A percentile compares a stretch with the other conserved stretches of the same genome.
Conservation (phyloP, 2,113 vertebrate species). For the Ahaetulla prasina region DNA sequence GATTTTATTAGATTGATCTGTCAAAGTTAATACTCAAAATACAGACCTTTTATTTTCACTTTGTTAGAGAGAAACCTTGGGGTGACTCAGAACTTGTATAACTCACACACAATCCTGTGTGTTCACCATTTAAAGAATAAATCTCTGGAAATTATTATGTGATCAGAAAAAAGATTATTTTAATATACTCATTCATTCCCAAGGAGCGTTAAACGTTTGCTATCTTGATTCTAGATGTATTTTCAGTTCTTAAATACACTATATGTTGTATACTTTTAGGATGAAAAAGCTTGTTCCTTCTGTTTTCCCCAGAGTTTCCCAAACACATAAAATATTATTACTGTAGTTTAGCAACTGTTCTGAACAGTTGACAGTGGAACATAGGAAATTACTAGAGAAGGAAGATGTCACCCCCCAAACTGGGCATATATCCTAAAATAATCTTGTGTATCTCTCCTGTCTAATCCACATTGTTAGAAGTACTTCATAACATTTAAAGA, state of each 20-base stretch:
- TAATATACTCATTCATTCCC: background rate
- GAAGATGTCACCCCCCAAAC: background rate
- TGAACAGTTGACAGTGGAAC: background rate
- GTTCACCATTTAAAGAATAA: background rate
- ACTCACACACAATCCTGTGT: background rate
- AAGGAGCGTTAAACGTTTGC: background rate
- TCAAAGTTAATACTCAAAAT: background rate
- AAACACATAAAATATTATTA: background rate
- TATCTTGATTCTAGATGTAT: background rate
- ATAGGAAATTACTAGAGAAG: background rate
- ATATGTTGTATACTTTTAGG: background rate
- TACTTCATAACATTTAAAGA: background rate
- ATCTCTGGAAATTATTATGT: background rate
- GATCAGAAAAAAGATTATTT: accelerated
- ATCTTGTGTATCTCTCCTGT: background rate
- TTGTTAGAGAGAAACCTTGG: background rate
- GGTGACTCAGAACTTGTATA: background rate
- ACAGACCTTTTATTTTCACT: background rate
- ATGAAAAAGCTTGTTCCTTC: background rate
- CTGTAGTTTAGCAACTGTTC: background rate
- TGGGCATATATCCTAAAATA: background rate
- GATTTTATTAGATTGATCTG: background rate
- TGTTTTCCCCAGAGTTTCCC: background rate
- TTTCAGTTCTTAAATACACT: background rate
- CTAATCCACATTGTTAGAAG: background rate